Evolutionary conservation across 2,888 invertebrate species (phyloP), one percentile per base, ranked within the genome.

Genomic region (Kuschelorhynchus macadamiae): DNA sequence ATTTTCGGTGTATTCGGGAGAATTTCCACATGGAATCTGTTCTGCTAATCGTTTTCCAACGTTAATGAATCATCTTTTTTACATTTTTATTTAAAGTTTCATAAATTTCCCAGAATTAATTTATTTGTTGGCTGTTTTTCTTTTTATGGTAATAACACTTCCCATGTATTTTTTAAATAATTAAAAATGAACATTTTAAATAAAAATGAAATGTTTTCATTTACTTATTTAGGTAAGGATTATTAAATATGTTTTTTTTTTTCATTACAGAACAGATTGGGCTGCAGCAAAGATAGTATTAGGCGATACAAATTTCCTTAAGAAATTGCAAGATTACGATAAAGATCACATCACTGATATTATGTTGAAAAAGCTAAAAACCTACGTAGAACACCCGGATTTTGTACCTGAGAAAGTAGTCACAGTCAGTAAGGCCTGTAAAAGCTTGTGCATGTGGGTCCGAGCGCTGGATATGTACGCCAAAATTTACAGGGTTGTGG

Each of bases 391-490:
- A 0, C 91, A 96, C 82, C 93, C 94, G 57, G 94, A 95, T 77
- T 97, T 97, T 79, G 87, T 90, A 9, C 95, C 96, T 0, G 93
- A 92, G 55, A 87, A 89, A 75, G 93, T 97, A 0, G 93, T 92
- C 21, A 94, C 92, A 80, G 95, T 92, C 4, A 93, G 92, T 2
- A 90, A 93, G 88, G 96, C 95, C 0, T 95, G 96, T 78, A 92
- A 91, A 74, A 96, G 95, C 7, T 90, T 97, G 85, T 95, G 96
- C 75, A 88, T 96, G 81, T 97, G 97, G 97, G 96, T 96, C 5
- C 88, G 92, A 79, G 96, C 97, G 0, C 92, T 97, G 72, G 94
- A 96, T 76, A 90, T 91, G 79, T 97, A 96, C 80, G 91, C 95
- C 0, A 93, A 92, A 83, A 92, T 96, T 0, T 95, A 91, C 82